phyloP scores from a whole-genome alignment of 2,113 vertebrate species.

The Thamnophis sirtalis region DNA sequence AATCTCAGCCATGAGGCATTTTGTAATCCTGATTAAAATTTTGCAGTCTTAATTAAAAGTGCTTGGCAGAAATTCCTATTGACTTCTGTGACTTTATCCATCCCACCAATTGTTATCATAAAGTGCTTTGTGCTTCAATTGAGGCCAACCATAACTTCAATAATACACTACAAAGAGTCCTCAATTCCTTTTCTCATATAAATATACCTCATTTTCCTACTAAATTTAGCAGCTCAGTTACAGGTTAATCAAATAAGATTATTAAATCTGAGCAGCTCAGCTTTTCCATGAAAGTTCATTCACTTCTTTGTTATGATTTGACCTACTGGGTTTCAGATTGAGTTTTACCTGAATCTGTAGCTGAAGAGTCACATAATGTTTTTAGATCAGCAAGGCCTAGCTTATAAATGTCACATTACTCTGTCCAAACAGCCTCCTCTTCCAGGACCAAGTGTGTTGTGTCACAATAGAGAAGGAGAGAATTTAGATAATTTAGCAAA shows the following conservation, averaged over 20 bases:
- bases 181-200: background rate
- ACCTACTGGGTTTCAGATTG: background rate
- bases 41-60: background rate
- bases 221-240: background rate
- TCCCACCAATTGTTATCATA: background rate
- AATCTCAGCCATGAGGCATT: background rate
- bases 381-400: background rate
- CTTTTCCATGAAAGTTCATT: background rate
- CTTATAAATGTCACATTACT: background rate
- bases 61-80: background rate
- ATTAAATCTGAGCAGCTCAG: background rate
- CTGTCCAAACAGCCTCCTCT: background rate
- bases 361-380: background rate
- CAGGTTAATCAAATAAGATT: background rate
- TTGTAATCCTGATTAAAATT: background rate
- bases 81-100: background rate
- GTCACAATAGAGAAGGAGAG: background rate
- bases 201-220: background rate
- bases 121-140: background rate
- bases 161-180: background rate
- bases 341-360: background rate
- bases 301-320: background rate
- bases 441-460: background rate
- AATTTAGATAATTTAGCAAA: background rate
- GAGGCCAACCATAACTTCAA: background rate